A percentile compares a stretch with the other conserved stretches of the same genome.
Evolutionary conservation across 2,113 vertebrate species (phyloP).

Genomic region (Serinus canaria): DNA sequence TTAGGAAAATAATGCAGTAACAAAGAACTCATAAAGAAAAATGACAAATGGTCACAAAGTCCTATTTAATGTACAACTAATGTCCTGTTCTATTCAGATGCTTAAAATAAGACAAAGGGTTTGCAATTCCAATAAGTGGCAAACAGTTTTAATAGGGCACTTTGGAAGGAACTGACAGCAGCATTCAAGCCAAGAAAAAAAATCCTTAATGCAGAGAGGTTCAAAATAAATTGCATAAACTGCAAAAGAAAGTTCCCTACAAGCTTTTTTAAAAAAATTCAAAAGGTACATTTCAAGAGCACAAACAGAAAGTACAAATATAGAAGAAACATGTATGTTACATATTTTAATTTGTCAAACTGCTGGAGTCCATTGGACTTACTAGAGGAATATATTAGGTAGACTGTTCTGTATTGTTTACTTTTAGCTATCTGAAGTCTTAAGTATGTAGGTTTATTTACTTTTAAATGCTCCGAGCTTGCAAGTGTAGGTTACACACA

Average conservation of each 20-base stretch:
- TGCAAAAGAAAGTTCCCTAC: background rate
- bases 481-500: background rate
- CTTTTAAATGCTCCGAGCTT: background rate
- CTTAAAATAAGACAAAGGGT: background rate
- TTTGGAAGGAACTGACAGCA: background rate
- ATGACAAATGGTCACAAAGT: background rate
- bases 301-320: background rate
- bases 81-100: background rate
- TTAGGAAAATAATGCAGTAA: background rate
- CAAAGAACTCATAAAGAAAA: background rate
- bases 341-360: background rate
- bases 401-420: background rate
- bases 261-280: rapidly evolving
- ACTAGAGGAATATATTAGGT: background rate
- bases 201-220: background rate
- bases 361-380: background rate
- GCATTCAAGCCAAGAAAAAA: background rate
- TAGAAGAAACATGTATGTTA: background rate
- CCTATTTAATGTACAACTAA: background rate
- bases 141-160: background rate
- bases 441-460: background rate
- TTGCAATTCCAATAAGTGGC: background rate
- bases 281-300: background rate
- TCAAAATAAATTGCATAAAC: background rate
- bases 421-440: background rate